Conservation (phyloP, 2,888 invertebrate species). For the Acanthosepion pharaonis region DNA sequence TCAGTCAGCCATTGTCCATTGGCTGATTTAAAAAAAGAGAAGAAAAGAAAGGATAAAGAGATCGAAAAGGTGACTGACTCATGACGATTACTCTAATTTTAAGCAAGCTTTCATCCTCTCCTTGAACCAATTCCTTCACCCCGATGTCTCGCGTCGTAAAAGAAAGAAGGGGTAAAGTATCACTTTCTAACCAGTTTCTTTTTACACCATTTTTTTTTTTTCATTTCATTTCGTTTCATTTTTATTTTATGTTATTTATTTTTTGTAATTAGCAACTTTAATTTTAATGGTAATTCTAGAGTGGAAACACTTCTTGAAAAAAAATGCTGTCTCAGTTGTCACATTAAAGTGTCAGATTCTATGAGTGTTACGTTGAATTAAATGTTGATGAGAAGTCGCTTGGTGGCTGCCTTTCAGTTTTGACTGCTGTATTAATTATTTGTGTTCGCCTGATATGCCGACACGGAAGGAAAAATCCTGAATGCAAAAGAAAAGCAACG, state of each 20-base stretch:
- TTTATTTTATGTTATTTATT: background rate
- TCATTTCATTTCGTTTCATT: background rate
- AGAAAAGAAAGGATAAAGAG: too few relatives aligned
- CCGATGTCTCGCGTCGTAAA: too few relatives aligned
- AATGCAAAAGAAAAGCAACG: background rate
- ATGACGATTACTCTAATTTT: too few relatives aligned
- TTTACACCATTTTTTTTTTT: background rate
- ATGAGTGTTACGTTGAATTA: background rate
- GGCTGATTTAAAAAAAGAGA: too few relatives aligned
- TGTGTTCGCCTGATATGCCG: background rate
- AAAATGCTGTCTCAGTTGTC: background rate
- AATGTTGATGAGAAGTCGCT: background rate
- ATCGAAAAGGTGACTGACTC: too few relatives aligned
- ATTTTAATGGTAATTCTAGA: background rate
- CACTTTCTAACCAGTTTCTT: too few relatives aligned
- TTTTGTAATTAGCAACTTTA: background rate
- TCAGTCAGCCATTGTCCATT: too few relatives aligned
- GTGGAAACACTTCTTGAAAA: background rate
- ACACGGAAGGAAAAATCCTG: too few relatives aligned
- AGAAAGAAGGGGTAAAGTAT: too few relatives aligned
- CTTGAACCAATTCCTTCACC: too few relatives aligned
- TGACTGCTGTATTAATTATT: background rate
- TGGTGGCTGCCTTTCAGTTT: background rate
- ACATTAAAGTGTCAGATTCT: background rate
- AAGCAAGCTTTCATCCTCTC: too few relatives aligned